phyloP scores from a whole-genome alignment of 2,797 vertebrate species.

The Clarias laeviceps region DNA sequence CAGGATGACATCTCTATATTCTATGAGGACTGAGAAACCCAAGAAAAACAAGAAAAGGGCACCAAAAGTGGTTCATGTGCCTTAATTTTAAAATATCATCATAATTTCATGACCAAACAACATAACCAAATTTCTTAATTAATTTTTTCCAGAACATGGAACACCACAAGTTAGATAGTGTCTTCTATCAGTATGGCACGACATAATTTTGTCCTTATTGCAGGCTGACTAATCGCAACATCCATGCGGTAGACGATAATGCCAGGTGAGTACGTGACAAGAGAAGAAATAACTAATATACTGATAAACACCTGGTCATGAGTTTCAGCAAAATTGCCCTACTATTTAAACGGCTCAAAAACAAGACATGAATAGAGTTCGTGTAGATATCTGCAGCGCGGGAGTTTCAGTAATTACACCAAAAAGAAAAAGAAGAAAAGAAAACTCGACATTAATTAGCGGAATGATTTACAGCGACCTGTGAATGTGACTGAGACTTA shows the following conservation, averaged over 20 bases:
- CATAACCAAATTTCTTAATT: not conserved
- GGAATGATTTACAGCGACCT: not conserved
- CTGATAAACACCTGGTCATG: not conserved
- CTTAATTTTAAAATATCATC: too few relatives aligned
- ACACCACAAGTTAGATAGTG: not conserved
- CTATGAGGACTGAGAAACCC: too few relatives aligned
- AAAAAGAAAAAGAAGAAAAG: not conserved
- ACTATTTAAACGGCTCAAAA: not conserved
- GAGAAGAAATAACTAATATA: not conserved
- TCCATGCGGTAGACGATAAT: not conserved
- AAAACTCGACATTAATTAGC: not conserved
- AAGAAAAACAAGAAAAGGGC: too few relatives aligned
- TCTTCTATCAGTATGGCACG: not conserved
- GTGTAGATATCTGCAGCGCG: not conserved
- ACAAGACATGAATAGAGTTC: not conserved
- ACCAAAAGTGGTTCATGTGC: too few relatives aligned
- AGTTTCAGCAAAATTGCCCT: not conserved
- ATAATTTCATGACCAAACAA: too few relatives aligned
- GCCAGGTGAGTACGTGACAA: not conserved
- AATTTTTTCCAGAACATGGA: not conserved
- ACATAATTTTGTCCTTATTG: not conserved
- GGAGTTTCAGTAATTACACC: slow-evolving; percentile 7
- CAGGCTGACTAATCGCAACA: not conserved
- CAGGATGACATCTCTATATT: too few relatives aligned
- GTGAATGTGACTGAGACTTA: slow-evolving; percentile 11